Conservation (phyloP, 2,113 vertebrate species). For the Scolopax mira region DNA sequence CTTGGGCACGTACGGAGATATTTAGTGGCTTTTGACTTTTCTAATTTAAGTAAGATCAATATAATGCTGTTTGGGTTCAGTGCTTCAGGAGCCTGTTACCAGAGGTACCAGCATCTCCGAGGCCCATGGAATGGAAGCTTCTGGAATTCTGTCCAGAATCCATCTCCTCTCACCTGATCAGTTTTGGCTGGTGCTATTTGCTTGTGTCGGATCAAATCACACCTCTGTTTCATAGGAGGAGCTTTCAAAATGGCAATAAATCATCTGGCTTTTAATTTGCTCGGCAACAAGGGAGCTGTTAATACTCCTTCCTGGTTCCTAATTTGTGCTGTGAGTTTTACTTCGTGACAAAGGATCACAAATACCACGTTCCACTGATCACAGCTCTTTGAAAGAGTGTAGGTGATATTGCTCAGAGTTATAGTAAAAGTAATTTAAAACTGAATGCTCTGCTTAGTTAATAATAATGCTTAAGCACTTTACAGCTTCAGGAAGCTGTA, state of each 20-base stretch:
- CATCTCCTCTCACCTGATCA: not conserved
- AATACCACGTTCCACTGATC: not conserved
- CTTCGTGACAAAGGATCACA: not conserved
- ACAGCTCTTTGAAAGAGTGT: not conserved
- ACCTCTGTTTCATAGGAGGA: not conserved
- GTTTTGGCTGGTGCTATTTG: not conserved
- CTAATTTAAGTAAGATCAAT: not conserved
- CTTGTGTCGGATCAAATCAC: not conserved
- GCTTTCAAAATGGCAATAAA: not conserved
- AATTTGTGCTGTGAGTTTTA: not conserved
- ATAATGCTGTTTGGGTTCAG: rapidly evolving
- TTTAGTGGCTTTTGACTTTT: not conserved
- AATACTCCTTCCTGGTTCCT: not conserved
- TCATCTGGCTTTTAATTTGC: not conserved
- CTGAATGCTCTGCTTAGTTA: not conserved
- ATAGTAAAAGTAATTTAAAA: not conserved
- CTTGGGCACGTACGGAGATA: not conserved
- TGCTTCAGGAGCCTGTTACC: not conserved
- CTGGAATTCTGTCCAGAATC: not conserved
- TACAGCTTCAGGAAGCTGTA: slow-evolving; percentile 53
- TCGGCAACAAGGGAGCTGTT: not conserved
- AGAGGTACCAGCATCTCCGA: not conserved
- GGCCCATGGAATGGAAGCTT: not conserved
- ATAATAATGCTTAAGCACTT: slow-evolving; percentile 55
- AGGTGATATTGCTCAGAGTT: slow-evolving; percentile 19